These are phyloP conservation scores for Dermatophagoides farinae DNA, from an alignment of 1,140 invertebrate species.

Conservation along the genomic window DNA sequence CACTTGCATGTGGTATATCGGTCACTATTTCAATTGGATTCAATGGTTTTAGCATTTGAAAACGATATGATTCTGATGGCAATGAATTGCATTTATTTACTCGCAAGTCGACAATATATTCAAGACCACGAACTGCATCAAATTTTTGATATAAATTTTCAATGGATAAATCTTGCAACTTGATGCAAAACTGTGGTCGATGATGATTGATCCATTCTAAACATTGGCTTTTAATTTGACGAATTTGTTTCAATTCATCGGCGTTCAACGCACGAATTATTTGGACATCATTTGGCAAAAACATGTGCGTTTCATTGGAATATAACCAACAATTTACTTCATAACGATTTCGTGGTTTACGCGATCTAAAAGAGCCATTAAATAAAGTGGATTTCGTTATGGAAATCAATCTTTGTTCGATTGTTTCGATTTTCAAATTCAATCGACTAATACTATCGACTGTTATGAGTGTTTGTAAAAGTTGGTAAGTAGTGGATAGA, in stretches of 20 bases:
- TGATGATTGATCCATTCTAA: conserved; percentile 23
- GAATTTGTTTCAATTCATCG: conserved; percentile 24
- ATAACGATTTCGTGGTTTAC: conserved; percentile 49
- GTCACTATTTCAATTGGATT: conserved; percentile 61
- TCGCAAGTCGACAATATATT: conserved; percentile 58
- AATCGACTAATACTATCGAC: neutral
- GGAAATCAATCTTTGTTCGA: conserved; percentile 8
- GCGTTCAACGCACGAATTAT: conserved; percentile 24
- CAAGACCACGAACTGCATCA: conserved; percentile 65
- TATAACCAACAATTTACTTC: conserved; percentile 63
- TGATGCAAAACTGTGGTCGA: conserved; percentile 37
- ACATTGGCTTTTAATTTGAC: conserved; percentile 20
- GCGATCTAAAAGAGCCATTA: conserved; percentile 41
- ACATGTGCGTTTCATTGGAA: conserved; percentile 60
- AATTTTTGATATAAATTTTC: conserved; percentile 61
- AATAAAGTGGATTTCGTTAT: conserved; percentile 41
- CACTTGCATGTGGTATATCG: conserved; percentile 55
- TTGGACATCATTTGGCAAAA: conserved; percentile 28
- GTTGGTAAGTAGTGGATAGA: neutral
- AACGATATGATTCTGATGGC: conserved; percentile 24
- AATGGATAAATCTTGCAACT: conserved; percentile 29
- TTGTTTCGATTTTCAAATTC: conserved; percentile 1
- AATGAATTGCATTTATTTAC: conserved; percentile 24
- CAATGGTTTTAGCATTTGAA: conserved; percentile 52
- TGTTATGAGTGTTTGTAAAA: neutral